Base-by-base conservation (phyloP, 64 coral and sea anemone genomes). In the Catalaphyllia jardinei region DNA sequence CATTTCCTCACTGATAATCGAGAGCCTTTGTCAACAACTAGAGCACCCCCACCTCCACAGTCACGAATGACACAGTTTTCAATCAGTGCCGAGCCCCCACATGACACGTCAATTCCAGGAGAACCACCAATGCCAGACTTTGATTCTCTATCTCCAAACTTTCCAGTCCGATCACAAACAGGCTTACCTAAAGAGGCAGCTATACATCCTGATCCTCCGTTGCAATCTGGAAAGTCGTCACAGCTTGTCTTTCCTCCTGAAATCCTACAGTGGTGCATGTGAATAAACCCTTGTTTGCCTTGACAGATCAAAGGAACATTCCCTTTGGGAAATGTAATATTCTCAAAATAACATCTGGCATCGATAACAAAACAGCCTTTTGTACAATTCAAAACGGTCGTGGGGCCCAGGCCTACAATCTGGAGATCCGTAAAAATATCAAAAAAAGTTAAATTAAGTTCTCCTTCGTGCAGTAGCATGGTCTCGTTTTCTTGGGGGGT, bases 191-290 rank as follows among this genome's bases (percentile, higher is more conserved):
- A 78, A 49, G 79, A 75, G 31, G 51, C 27, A 9, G 93, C 83
- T 65, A 92, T 62, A 50, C 93, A 95, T 50, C 84, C 83, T 30
- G 90, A 24, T 39, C 84, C 93, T 24, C 93, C 93, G 52, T 83
- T 95, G 31, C 93, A 95, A 6, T 95, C 89, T 80, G 94, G 94
- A 78, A 63, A 89, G 75, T 96, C 91, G 22, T 86, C 67, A 73
- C 94, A 96, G 51, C 91, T 42, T 62, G 22, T 28, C 28, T 31
- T 42, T 51, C 94, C 94, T 8, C 74, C 86, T 42, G 94, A 96
- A 72, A 96, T 93, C 2, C 39, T 25, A 67, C 94, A 96, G 7
- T 82, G 72, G 2, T 67, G 54, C 30, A 96, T 20, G 3, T 51
- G 64, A 75, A 80, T 46, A 22, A 31, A 17, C 11, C 42, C 63